These are phyloP conservation scores for Ceratotherium simum DNA, from an alignment of 2,113 vertebrate species.

Conservation along the genomic window DNA sequence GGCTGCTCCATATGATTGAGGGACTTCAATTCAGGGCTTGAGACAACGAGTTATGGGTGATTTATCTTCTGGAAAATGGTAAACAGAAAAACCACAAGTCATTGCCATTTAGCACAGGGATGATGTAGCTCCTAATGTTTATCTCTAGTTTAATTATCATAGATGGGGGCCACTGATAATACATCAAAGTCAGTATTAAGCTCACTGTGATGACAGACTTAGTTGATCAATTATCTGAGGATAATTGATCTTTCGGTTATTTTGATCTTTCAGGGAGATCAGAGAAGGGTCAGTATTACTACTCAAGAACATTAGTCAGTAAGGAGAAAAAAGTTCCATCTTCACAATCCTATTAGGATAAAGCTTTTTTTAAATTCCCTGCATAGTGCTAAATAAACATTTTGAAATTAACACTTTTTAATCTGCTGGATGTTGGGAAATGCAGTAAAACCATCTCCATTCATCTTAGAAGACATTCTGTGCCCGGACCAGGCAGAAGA, in stretches of 20 bases:
- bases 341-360: neutral
- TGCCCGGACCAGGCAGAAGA: neutral
- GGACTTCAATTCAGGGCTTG: neutral
- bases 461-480: neutral
- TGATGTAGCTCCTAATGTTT: neutral
- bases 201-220: neutral
- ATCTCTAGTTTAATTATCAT: neutral
- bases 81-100: neutral
- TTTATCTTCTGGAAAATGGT: neutral
- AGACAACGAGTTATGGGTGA: rapidly evolving
- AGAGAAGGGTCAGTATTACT: neutral
- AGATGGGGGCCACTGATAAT: neutral
- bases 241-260: neutral
- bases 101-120: neutral
- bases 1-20: neutral
- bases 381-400: neutral
- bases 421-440: neutral
- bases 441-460: neutral
- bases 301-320: neutral
- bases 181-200: neutral
- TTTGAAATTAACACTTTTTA: neutral
- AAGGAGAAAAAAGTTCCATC: neutral
- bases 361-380: neutral
- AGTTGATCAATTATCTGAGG: neutral
- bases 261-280: neutral